A percentile compares a stretch with the other conserved stretches of the same genome.
Evolutionary conservation across 2,113 vertebrate genomes (phyloP).

Genomic region (Serinus canaria): DNA sequence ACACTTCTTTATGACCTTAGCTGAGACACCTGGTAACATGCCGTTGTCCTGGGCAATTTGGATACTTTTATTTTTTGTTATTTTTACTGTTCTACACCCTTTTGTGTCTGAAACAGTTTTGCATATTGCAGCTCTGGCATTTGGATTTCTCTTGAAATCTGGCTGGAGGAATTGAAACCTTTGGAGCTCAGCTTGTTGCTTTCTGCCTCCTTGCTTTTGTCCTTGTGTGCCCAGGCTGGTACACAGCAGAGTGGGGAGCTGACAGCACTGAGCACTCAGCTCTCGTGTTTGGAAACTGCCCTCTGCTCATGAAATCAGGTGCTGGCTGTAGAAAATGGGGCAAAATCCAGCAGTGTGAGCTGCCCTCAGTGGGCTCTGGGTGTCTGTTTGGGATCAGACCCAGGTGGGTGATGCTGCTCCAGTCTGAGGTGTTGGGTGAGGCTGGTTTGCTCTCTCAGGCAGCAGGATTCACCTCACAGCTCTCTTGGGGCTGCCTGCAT

Average conservation of each 20-base stretch:
- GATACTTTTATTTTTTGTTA: not conserved
- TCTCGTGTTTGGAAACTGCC: not conserved
- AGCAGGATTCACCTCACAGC: not conserved
- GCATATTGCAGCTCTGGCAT: not conserved
- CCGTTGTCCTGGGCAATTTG: not conserved
- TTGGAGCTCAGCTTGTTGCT: not conserved
- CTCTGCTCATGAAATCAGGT: not conserved
- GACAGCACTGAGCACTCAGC: not conserved
- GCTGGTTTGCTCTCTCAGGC: not conserved
- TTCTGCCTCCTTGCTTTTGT: not conserved
- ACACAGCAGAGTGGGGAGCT: not conserved
- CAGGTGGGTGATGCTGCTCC: not conserved
- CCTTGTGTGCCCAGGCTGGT: fast-evolving
- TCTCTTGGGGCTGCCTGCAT: not conserved
- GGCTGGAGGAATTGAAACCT: not conserved
- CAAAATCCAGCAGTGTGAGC: fast-evolving
- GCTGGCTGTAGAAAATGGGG: not conserved
- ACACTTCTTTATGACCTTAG: not conserved
- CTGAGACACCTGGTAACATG: not conserved
- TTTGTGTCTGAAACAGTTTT: not conserved
- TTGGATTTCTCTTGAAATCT: not conserved
- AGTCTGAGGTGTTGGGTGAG: not conserved
- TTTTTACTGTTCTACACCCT: not conserved
- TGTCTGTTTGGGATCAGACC: not conserved
- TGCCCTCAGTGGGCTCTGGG: not conserved